These are phyloP conservation scores for Lagocephalus sceleratus DNA, from an alignment of 2,797 vertebrate genomes.

Conservation along the genomic window DNA sequence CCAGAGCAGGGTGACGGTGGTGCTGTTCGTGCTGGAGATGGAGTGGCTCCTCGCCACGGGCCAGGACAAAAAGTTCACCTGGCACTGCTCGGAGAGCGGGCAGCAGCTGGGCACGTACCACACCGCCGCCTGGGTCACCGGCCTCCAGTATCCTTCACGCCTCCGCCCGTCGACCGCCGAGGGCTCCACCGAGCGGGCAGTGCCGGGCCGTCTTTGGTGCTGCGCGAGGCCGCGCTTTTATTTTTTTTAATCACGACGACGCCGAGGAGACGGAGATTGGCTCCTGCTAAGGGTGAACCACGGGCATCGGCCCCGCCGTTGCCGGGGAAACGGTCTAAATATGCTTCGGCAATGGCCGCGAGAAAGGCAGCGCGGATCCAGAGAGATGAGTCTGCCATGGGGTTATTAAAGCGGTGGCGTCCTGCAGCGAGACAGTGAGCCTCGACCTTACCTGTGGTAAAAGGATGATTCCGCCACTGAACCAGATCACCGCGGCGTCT, in stretches of 20 bases:
- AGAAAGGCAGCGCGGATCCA: slow-evolving; percentile 58
- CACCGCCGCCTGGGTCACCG: slow-evolving; percentile 87
- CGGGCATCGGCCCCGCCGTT: slow-evolving; percentile 63
- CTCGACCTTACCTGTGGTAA: background rate
- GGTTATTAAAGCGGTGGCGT: slow-evolving; percentile 15
- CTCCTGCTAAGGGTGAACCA: slow-evolving; percentile 48
- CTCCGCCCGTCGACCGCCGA: slow-evolving; percentile 1
- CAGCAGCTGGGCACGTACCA: slow-evolving; percentile 88
- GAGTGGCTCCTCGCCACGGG: slow-evolving; percentile 96
- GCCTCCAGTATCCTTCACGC: slow-evolving; percentile 96
- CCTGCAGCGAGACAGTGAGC: slow-evolving; percentile 6
- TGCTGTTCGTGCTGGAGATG: slow-evolving; percentile 96
- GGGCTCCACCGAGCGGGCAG: slow-evolving; percentile 5
- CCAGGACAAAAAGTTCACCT: slow-evolving; percentile 92
- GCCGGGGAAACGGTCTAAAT: slow-evolving; percentile 59
- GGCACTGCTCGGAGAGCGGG: slow-evolving; percentile 96
- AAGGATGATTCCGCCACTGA: too few relatives aligned
- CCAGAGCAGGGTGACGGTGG: slow-evolving; percentile 89
- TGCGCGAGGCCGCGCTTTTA: slow-evolving; percentile 1
- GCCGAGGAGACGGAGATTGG: slow-evolving; percentile 34
- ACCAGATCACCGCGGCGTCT: too few relatives aligned
- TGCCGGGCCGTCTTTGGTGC: slow-evolving; percentile 20
- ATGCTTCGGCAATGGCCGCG: slow-evolving; percentile 56
- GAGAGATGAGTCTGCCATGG: slow-evolving; percentile 53
- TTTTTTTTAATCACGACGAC: slow-evolving; percentile 26